Percentiles rank a stretch among this genome's conserved stretches.
phyloP scores from a whole-genome alignment of 2,888 invertebrate species.

The Epistrophe eligans region DNA sequence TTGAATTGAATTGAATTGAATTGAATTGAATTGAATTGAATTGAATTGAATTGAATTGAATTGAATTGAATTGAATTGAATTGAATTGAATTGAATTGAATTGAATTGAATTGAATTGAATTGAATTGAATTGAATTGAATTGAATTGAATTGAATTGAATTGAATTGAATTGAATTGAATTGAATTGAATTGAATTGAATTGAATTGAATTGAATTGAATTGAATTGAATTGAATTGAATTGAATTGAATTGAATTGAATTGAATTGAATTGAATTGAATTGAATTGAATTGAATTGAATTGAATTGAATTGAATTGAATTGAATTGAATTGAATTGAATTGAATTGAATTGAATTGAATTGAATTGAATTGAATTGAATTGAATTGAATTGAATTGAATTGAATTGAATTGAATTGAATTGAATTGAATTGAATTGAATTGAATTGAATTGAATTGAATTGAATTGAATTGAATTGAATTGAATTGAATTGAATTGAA shows the following conservation, averaged over 20 bases:
- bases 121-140: constrained; percentile 13
- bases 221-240: constrained; percentile 10
- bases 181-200: constrained; percentile 13
- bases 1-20: constrained; percentile 13
- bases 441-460: constrained; percentile 6
- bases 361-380: constrained; percentile 13
- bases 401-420: constrained; percentile 10
- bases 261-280: constrained; percentile 6
- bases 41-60: constrained; percentile 10
- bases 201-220: constrained; percentile 6
- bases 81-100: constrained; percentile 6
- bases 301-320: constrained; percentile 13
- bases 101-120: constrained; percentile 10
- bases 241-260: constrained; percentile 13
- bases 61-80: constrained; percentile 13
- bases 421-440: constrained; percentile 13
- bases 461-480: constrained; percentile 10
- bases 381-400: constrained; percentile 6
- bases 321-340: constrained; percentile 6
- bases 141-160: constrained; percentile 6
- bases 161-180: constrained; percentile 10
- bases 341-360: constrained; percentile 10
- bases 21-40: constrained; percentile 6
- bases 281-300: constrained; percentile 10
- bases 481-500: constrained; percentile 13